Base-by-base conservation (phyloP, 92 coral and sea anemone species). In the Anthopleura xanthogrammica region DNA sequence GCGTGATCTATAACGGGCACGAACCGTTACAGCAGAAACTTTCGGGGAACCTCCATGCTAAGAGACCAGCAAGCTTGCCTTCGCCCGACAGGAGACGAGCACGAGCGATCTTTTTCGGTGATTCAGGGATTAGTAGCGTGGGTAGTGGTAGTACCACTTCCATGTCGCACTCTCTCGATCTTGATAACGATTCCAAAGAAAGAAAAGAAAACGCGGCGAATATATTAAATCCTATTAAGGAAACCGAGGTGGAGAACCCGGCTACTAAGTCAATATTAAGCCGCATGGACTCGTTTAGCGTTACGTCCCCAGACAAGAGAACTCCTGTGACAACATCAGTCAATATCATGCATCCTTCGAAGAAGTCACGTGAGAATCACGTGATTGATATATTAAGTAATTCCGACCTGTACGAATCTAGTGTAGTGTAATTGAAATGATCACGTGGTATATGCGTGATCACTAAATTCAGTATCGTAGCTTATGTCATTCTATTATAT, bases 101-200 rank as follows among this genome's bases (percentile, higher is more conserved):
- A 29, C 87, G 98, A 58, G 90, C 97, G 16, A 86, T 94, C 55
- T 94, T 94, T 84, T 89, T 94, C 14, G 98, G 95, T 0, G 98
- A 94, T 82, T 94, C 98, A 2, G 98, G 98, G 3, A 94, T 94
- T n/a, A 93, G 94, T 16, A 94, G 98, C 72, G 95, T 89, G 10
- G 91, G 89, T 11, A 92, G 98, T 64, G 79, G 81, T 17, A 94
- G 98, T 48, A 82, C 85, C 22, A 82, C 91, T 5, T 94, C 98
- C 7, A 79, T 94, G 82, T 84, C 93, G 41, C 93, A 88, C 46
- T 94, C 98, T 48, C 42, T 92, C 74, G 98, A 94, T 11, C 90
- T 85, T 8, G 98, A 94, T 20, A 66, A 41, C 41, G 98, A 94
- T 7, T 65, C 77, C 64, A 90, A 88, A 78, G 97, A 93, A 79